Percentiles rank a stretch among this genome's conserved stretches.
Evolutionary conservation across 1,140 invertebrate species (phyloP).

Genomic region (Ridgeia piscesae): DNA sequence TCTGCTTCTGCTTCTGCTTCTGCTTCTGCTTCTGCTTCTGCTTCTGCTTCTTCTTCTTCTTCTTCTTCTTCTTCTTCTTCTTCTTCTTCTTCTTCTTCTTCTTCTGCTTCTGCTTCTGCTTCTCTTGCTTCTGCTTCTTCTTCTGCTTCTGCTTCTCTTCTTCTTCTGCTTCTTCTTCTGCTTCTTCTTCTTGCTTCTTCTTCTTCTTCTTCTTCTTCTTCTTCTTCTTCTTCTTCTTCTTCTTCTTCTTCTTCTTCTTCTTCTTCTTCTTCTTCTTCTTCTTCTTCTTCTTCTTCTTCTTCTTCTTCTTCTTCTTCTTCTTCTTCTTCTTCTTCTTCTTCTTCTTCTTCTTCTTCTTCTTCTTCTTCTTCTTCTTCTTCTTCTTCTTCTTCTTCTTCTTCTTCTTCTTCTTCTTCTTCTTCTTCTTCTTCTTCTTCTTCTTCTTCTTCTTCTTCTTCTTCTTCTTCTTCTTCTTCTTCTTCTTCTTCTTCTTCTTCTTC

Average conservation of each 20-base stretch:
- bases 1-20: no score
- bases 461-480: not conserved
- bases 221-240: not conserved
- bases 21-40: no score
- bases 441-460: not conserved
- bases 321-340: constrained; percentile 21
- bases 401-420: not conserved
- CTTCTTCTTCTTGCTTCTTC: no score
- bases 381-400: constrained; percentile 12
- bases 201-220: not conserved
- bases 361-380: constrained; percentile 15
- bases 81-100: not conserved
- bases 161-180: no score
- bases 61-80: not conserved
- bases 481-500: not conserved
- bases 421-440: not conserved
- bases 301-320: not conserved
- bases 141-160: no score
- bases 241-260: not conserved
- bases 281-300: constrained; percentile 8
- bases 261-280: not conserved
- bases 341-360: constrained; percentile 15
- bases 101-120: no score
- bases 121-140: no score
- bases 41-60: no score